Percentiles rank a stretch among this genome's conserved stretches.
Evolutionary conservation across 2,888 invertebrate genomes (phyloP).

Genomic region (Drosophila subquinaria): DNA sequence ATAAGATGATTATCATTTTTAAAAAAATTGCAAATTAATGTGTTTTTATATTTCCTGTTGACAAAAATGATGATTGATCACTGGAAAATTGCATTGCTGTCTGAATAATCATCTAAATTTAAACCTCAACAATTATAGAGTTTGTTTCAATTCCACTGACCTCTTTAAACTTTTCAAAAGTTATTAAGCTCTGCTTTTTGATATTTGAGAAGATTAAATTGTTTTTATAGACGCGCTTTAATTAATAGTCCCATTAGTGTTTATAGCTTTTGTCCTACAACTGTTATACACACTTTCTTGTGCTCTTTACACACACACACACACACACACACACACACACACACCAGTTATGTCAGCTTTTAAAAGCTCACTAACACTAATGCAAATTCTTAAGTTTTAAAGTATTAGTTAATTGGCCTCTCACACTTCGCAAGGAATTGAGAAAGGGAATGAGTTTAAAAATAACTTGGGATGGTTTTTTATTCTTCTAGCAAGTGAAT

Average conservation of each 20-base stretch:
- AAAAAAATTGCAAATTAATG: background rate
- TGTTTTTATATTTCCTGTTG: conserved; percentile 3
- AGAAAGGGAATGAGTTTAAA: background rate
- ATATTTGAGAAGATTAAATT: conserved; percentile 6
- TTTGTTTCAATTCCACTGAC: conserved; percentile 1
- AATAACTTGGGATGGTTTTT: conserved; percentile 7
- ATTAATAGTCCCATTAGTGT: conserved; percentile 2
- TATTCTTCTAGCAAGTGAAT: conserved; percentile 6
- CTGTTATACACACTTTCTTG: conserved; percentile 2
- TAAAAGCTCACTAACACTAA: conserved; percentile 34
- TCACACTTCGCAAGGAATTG: conserved; percentile 15
- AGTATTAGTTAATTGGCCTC: background rate
- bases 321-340: background rate
- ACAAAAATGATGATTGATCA: conserved; percentile 5
- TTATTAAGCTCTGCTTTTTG: conserved; percentile 15
- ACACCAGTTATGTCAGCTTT: conserved; percentile 1
- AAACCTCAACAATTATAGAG: background rate
- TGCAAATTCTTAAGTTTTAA: background rate
- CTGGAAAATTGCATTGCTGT: background rate
- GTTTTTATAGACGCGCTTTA: conserved; percentile 2
- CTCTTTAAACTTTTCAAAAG: background rate
- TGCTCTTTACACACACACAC: background rate
- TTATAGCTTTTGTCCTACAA: conserved; percentile 7
- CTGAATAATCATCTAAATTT: conserved; percentile 1
- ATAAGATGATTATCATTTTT: background rate